Evolutionary conservation across 2,888 invertebrate species (phyloP).

Genomic region (Zaprionus lineosus): DNA sequence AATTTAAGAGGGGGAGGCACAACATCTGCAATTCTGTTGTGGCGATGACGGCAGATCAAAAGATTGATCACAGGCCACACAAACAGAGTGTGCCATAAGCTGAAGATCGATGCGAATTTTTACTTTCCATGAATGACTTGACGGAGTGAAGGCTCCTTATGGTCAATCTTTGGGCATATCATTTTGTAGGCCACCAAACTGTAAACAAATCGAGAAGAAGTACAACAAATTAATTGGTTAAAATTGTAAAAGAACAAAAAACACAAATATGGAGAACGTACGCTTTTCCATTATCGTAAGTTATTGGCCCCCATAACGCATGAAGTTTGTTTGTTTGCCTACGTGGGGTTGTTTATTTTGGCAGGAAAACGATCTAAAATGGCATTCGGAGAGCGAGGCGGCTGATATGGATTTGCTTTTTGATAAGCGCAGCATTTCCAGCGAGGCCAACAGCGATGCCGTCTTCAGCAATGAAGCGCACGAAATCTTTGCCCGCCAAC

Average conservation of each 20-base stretch:
- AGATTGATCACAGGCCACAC: slow-evolving; percentile 50
- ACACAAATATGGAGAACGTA: slow-evolving; percentile 80
- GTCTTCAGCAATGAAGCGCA: slow-evolving; percentile 80
- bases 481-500: slow-evolving; percentile 79
- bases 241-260: slow-evolving; percentile 31
- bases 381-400: slow-evolving; percentile 78
- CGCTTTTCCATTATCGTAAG: slow-evolving; percentile 83
- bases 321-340: neutral
- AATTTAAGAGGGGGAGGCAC: neutral
- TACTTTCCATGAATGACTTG: slow-evolving; percentile 30
- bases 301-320: slow-evolving; percentile 18
- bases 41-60: slow-evolving; percentile 31
- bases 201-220: slow-evolving; percentile 58
- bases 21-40: slow-evolving; percentile 21
- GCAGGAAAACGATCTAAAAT: slow-evolving; percentile 82
- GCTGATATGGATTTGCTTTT: slow-evolving; percentile 75
- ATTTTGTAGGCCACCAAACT: slow-evolving; percentile 52
- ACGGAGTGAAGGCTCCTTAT: slow-evolving; percentile 24
- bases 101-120: slow-evolving; percentile 18
- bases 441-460: slow-evolving; percentile 79
- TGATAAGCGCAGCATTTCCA: slow-evolving; percentile 82
- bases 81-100: slow-evolving; percentile 16
- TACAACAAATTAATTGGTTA: slow-evolving; percentile 1
- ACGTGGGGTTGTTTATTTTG: slow-evolving; percentile 38
- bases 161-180: slow-evolving; percentile 34